Base-by-base conservation (phyloP, 2,888 invertebrate genomes). In the Frankliniella intonsa region DNA sequence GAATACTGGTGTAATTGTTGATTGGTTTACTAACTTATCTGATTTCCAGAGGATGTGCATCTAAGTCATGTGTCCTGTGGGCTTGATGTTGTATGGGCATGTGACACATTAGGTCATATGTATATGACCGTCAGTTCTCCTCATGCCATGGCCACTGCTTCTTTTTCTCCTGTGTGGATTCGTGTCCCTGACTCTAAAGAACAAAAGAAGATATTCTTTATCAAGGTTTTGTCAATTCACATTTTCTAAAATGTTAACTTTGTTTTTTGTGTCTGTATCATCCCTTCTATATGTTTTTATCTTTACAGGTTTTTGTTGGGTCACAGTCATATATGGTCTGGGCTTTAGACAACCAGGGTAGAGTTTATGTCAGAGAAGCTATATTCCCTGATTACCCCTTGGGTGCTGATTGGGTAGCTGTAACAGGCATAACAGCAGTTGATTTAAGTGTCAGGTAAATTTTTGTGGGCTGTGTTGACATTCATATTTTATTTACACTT, bases 381-480 rank as follows among this genome's bases (percentile, higher is more conserved):
- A 87, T 90, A 25, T 88, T 88, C 82, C 88, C 88, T 25, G 87
- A 88, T 80, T 87, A 89, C 85, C 89, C 88, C 3, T 87, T 90
- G 81, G 90, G 90, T n/a, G 87, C 87, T 51, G 87, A 87, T 55
- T 90, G 90, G 90, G 86, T 89, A n/a, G 86, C 87, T 83, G 88
- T 90, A 0, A 87, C 88, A 84, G 90, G 89, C 17, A 87, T 89
- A 19, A 86, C 87, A 69, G 90, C 89, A 25, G 86, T 86, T 76
- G 87, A 88, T 81, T 84, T 90, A 49, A 86, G 87, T 50, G 86
- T 90, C 80, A 87, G 87, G 87, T 87, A 84, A 82, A 82, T 81
- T 49, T 3, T 80, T 81, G 27, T 38, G 38, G n/a, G 17, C 25
- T 55, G 76, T 80, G n/a, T 8, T 80, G 62, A 50, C 49, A 27